Conservation (phyloP, 1,140 invertebrate genomes). For the Macrotrachela quadricornifera region DNA sequence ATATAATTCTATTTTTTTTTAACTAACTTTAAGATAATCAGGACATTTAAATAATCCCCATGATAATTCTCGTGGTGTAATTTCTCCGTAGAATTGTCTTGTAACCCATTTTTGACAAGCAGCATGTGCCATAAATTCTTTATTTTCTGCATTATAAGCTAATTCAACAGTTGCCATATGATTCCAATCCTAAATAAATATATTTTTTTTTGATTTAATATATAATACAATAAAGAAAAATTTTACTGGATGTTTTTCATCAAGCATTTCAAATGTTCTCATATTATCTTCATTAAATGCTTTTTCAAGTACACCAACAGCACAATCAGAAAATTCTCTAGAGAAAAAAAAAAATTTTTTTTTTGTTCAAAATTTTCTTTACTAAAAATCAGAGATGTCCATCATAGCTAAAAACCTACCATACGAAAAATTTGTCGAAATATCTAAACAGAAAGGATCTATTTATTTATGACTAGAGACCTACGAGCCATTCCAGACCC, state of each 20-base stretch:
- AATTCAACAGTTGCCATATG: constrained; percentile 21
- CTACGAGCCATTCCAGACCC: too few species aligned
- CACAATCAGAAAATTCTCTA: constrained; percentile 28
- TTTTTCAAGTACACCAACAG: constrained; percentile 26
- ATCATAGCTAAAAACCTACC: too few species aligned
- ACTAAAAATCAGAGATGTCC: too few species aligned
- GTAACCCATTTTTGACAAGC: constrained; percentile 33
- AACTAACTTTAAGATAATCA: constrained; percentile 23
- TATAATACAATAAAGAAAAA: constrained; percentile 12
- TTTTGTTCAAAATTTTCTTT: background rate
- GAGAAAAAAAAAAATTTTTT: constrained; percentile 3
- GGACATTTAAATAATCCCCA: constrained; percentile 21
- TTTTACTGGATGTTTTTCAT: constrained; percentile 18
- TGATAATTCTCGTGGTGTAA: constrained; percentile 24
- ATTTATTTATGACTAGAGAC: too few species aligned
- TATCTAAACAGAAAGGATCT: too few species aligned
- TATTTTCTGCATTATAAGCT: constrained; percentile 19
- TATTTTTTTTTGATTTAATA: too few species aligned
- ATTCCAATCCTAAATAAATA: constrained; percentile 22
- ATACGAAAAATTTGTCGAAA: too few species aligned
- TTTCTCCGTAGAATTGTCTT: constrained; percentile 22
- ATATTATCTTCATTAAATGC: constrained; percentile 21
- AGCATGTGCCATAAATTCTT: constrained; percentile 29
- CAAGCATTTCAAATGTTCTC: constrained; percentile 24
- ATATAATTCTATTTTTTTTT: too few species aligned